A percentile compares a stretch with the other conserved stretches of the same genome.
These are phyloP conservation scores for Oxyruncus cristatus DNA, from an alignment of 2,113 vertebrate species.

Conservation along the genomic window DNA sequence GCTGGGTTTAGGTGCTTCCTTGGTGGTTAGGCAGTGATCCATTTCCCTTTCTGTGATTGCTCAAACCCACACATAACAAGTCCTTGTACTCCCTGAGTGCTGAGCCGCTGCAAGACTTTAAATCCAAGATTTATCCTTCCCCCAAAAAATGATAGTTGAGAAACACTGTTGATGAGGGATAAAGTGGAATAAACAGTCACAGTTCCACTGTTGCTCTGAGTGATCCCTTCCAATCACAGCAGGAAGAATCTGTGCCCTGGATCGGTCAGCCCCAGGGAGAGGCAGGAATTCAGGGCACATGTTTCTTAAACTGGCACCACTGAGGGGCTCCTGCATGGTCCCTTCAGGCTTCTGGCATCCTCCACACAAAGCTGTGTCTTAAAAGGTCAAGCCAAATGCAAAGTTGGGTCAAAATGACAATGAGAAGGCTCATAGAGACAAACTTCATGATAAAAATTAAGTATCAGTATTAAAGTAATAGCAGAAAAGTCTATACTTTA, in stretches of 20 bases:
- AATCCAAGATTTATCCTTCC: neutral
- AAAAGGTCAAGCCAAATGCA: neutral
- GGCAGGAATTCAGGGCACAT: too few species aligned
- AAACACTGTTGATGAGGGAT: neutral
- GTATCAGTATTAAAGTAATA: neutral
- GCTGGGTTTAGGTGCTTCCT: neutral
- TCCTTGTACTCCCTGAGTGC: neutral
- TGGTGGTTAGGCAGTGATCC: neutral
- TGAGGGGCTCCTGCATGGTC: neutral
- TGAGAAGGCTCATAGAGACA: accelerated
- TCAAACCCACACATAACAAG: neutral
- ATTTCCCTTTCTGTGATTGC: neutral
- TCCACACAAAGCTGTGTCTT: neutral
- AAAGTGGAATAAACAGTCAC: neutral
- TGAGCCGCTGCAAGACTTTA: neutral
- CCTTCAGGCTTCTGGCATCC: neutral
- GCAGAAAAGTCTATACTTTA: neutral
- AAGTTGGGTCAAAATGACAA: accelerated
- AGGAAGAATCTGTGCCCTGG: neutral
- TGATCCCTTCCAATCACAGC: neutral
- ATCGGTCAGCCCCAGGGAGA: too few species aligned
- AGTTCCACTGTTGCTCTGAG: neutral
- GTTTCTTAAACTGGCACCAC: neutral
- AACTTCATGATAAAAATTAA: neutral
- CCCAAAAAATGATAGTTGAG: neutral